Base-by-base conservation (phyloP, 2,797 vertebrate species). In the Myotis pilosus region DNA sequence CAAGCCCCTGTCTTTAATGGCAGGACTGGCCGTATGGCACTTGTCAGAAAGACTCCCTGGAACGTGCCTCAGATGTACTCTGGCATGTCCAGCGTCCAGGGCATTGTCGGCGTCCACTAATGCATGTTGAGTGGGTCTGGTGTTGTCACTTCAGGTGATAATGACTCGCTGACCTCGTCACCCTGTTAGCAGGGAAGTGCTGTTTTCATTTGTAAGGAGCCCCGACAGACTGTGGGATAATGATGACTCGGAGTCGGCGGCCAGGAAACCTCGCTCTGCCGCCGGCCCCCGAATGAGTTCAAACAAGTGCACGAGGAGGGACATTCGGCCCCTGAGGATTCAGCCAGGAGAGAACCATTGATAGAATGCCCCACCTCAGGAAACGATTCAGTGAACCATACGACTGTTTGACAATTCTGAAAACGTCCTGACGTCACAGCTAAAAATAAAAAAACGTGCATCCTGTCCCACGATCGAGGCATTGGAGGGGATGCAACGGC, bases 111-210 rank as follows among this genome's bases (percentile, higher is more conserved):
- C 0, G 9, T 81, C 94, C 71, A 69, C 94, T 83, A 91, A 49
- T 76, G 38, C 76, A 62, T 57, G 88, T 86, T 83, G 51, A 79
- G 23, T 91, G 36, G 87, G 44, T 87, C 74, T 60, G 33, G 80
- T 92, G 91, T 93, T 90, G 92, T 91, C 95, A 89, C 74, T 87
- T 89, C 51, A 33, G 66, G 91, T 95, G 95, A 57, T 91, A 85
- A 87, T 94, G 82, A 81, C 64, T 92, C 64, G 89, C 68, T 94
- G 94, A 87, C 78, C 91, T 30, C 33, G 47, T 87, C 82, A 69
- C 89, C 38, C 55, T 88, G 22, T 75, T 78, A 68, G 75, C 44
- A 53, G 83, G 23, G 75, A 76, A 88, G 41, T 19, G 25, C 91
- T 87, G 47, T 87, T 94, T 87, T 66, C 89, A n/a, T 75, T 83